Evolutionary conservation across 1,140 invertebrate species (phyloP).

Genomic region (Bombus polaris): DNA sequence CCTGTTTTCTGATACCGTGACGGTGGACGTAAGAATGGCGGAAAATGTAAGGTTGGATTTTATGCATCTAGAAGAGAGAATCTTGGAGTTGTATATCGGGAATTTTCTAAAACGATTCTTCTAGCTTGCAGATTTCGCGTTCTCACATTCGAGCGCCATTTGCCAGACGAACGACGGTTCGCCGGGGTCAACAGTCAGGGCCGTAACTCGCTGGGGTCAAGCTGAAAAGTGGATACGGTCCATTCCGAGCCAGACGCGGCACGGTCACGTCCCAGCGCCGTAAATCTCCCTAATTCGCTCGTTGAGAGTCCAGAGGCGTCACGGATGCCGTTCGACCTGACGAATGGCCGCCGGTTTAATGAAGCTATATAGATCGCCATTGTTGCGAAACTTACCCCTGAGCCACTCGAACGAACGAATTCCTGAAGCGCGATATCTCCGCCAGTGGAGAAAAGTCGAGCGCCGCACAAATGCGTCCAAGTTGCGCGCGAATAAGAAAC

Average conservation of each 20-base stretch:
- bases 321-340: slow-evolving; percentile 68
- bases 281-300: slow-evolving; percentile 76
- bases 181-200: slow-evolving; percentile 44
- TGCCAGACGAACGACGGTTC: neutral
- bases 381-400: slow-evolving; percentile 53
- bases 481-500: slow-evolving; percentile 20
- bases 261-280: slow-evolving; percentile 69
- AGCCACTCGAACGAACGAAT: slow-evolving; percentile 52
- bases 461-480: neutral
- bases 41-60: neutral
- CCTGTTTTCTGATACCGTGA: neutral
- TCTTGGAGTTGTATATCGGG: neutral
- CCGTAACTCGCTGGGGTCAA: slow-evolving; percentile 47
- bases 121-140: neutral
- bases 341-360: slow-evolving; percentile 68
- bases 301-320: slow-evolving; percentile 70
- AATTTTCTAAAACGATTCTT: neutral
- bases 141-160: neutral
- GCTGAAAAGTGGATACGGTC: slow-evolving; percentile 68
- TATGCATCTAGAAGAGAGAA: neutral
- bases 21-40: neutral
- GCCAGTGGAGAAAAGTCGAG: neutral
- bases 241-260: slow-evolving; percentile 60
- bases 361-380: slow-evolving; percentile 69
- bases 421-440: neutral